Evolutionary conservation across 2,888 invertebrate genomes (phyloP).

Genomic region (Nebria brevicollis): DNA sequence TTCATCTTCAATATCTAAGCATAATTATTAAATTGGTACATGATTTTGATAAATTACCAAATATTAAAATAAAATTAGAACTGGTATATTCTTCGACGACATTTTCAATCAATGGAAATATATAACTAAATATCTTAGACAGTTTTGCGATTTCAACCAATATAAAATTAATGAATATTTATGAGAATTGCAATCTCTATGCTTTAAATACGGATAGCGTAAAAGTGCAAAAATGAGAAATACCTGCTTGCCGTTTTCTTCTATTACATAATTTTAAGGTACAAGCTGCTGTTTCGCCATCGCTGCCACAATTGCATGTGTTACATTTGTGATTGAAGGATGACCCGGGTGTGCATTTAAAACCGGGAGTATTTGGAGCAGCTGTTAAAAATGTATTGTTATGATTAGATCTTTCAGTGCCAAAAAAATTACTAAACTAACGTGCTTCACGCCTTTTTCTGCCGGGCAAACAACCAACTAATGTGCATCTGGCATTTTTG

Average conservation of each 20-base stretch:
- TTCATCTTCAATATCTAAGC: neutral
- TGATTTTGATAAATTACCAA: neutral
- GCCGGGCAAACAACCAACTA: slow-evolving; percentile 58
- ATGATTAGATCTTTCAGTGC: neutral
- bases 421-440: neutral
- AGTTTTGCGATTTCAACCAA: neutral
- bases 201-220: too few species aligned
- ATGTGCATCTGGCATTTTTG: slow-evolving; percentile 64
- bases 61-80: neutral
- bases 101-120: too few species aligned
- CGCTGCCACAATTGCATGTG: slow-evolving; percentile 64
- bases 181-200: too few species aligned
- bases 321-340: slow-evolving; percentile 61
- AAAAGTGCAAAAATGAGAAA: neutral
- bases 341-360: slow-evolving; percentile 56
- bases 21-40: neutral
- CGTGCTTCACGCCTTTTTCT: neutral
- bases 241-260: slow-evolving; percentile 25
- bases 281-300: slow-evolving; percentile 65
- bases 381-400: neutral
- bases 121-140: neutral
- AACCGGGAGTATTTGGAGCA: slow-evolving; percentile 31
- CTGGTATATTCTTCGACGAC: too few species aligned
- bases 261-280: slow-evolving; percentile 61
- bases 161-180: too few species aligned